Evolutionary conservation across 2,888 invertebrate species (phyloP).

Genomic region (Pherbina coryleti): DNA sequence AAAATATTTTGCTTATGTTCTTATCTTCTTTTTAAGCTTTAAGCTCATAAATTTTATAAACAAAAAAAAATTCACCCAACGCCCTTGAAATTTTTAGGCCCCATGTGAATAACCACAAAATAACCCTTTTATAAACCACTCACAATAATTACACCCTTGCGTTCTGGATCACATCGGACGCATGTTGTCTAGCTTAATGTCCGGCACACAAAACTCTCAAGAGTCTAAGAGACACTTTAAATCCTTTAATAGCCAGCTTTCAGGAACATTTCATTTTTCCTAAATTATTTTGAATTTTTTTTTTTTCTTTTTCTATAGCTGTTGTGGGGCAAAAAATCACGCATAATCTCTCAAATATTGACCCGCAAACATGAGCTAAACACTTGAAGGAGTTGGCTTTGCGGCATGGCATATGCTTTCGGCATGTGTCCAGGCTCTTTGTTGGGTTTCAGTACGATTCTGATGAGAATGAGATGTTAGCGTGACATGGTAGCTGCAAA

Average conservation of each 20-base stretch:
- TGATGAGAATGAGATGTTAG: background rate
- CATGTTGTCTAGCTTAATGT: background rate
- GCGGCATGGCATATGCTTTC: constrained; percentile 31
- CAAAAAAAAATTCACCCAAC: no score
- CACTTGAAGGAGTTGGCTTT: constrained; percentile 25
- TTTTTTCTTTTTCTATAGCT: background rate
- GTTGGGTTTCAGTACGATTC: background rate
- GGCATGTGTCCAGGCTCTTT: constrained; percentile 30
- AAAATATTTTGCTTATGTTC: no score
- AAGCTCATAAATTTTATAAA: no score
- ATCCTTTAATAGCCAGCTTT: constrained; percentile 14
- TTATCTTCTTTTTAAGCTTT: no score
- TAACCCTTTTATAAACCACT: constrained; percentile 18
- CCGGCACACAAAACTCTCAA: constrained; percentile 12
- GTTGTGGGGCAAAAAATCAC: background rate
- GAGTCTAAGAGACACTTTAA: background rate
- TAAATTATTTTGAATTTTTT: background rate
- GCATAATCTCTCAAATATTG: constrained; percentile 31
- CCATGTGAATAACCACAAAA: background rate
- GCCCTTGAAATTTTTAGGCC: no score
- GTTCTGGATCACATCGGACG: background rate
- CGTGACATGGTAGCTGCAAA: background rate
- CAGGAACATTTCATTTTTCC: constrained; percentile 26
- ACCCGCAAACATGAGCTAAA: constrained; percentile 17
- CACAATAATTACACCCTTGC: constrained; percentile 2